Evolutionary conservation across 2,113 vertebrate genomes (phyloP), one percentile per base, ranked within the genome.

Genomic region (Narcine bancroftii): DNA sequence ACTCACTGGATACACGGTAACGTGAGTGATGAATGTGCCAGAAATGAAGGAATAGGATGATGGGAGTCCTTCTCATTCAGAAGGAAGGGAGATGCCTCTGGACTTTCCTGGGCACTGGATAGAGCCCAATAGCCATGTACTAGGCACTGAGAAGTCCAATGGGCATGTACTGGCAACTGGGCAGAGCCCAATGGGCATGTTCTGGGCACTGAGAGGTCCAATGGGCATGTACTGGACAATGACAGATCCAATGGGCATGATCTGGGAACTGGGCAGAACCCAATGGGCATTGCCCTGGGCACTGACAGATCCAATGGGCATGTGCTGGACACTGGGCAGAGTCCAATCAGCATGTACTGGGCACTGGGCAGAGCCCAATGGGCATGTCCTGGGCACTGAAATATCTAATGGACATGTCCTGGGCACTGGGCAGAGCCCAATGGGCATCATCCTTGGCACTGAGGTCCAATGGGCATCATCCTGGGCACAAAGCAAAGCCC

Each of bases 1-100:
- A 92, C 95, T 99, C 94, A 96, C 95, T 0, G 97, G 98, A 10
- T 99, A 99, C 93, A 99, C 97, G 79, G 98, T 99, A 94, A 95
- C 95, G 11, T 36, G 3, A 36, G 33, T 7, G 10, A 7, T 26
- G 13, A 39, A 24, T 60, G 56, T 60, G 56, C 6, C 6, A 13
- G 5, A 7, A 60, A 60, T 60, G 24, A 50, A 7, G 24, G 45
- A 81, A 53, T 9, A 50, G 4, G 10, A 33, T 65, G n/a, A 24
- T 91, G 10, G 2, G 42, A 65, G 19, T 63, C 65, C 87, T n/a
- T 33, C 33, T 11, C 36, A 39, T 11, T 2, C 19, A 81, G 3
- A 36, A 36, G 11, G 6, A 36, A 42, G 33, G 75, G 75, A 36
- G 75, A 42, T 15, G 75, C 0, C 42, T 77, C 24, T 77, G 42